Conservation (phyloP, 2,888 invertebrate genomes). For the Drosophila antonietae region DNA sequence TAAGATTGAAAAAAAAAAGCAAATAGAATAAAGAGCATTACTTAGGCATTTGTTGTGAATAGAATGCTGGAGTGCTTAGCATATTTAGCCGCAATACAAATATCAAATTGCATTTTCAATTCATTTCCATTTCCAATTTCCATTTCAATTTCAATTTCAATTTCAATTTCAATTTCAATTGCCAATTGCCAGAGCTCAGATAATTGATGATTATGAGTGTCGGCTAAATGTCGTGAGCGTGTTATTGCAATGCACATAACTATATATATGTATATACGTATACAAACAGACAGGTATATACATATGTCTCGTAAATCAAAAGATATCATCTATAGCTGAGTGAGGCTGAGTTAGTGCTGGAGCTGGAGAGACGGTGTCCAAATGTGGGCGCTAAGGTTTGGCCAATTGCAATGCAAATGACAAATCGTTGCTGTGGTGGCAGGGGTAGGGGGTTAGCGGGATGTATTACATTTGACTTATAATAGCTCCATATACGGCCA, state of each 20-base stretch:
- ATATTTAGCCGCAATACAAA: constrained; percentile 12
- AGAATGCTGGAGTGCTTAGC: constrained; percentile 20
- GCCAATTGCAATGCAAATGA: constrained; percentile 65
- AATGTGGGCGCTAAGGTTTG: constrained; percentile 65
- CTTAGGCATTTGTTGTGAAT: constrained; percentile 16
- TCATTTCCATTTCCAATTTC: constrained; percentile 23
- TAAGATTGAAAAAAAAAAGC: constrained; percentile 10
- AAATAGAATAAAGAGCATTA: constrained; percentile 1
- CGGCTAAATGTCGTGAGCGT: constrained; percentile 67
- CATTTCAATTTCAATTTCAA: constrained; percentile 18
- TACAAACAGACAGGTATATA: constrained; percentile 11
- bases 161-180: constrained; percentile 30
- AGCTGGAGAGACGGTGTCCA: constrained; percentile 21
- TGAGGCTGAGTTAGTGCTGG: constrained; percentile 6
- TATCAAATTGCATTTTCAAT: constrained; percentile 39
- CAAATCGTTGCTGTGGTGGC: constrained; percentile 18
- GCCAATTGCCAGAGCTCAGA: constrained; percentile 57
- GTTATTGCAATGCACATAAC: constrained; percentile 35
- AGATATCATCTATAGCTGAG: constrained; percentile 43
- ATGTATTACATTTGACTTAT: constrained; percentile 8
- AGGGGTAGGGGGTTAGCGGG: neutral
- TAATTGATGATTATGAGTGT: constrained; percentile 76
- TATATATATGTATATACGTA: neutral
- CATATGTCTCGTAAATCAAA: constrained; percentile 53
- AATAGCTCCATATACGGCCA: constrained; percentile 42